Percentiles rank a stretch among this genome's conserved stretches.
Conservation (phyloP, 2,888 invertebrate species). For the Hipparchia sbordonii region DNA sequence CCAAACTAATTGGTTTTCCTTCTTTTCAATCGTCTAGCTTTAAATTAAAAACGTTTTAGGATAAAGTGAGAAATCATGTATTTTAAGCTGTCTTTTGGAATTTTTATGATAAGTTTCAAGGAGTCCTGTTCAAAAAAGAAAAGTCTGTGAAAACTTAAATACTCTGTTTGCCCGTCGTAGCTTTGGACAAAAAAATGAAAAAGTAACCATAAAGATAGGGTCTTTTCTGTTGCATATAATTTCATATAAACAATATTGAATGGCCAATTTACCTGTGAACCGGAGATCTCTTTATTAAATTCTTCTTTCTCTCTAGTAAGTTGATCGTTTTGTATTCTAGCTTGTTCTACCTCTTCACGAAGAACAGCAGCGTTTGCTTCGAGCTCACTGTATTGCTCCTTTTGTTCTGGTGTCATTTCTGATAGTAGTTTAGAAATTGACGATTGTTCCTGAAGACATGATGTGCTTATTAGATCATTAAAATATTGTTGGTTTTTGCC, state of each 20-base stretch:
- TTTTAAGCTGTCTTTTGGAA: too few species aligned
- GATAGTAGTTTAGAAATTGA: slow-evolving; percentile 85
- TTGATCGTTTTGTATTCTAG: slow-evolving; percentile 84
- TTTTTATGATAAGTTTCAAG: too few species aligned
- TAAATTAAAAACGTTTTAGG: not conserved
- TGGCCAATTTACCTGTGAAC: slow-evolving; percentile 76
- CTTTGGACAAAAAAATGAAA: too few species aligned
- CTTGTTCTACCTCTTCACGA: slow-evolving; percentile 80
- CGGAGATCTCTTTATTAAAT: slow-evolving; percentile 86
- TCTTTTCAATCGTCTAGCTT: not conserved
- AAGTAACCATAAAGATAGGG: too few species aligned
- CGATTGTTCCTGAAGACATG: slow-evolving; percentile 79
- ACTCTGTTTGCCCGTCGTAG: too few species aligned
- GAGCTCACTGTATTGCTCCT: slow-evolving; percentile 78
- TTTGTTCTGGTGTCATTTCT: slow-evolving; percentile 85
- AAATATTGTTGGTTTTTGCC: too few species aligned
- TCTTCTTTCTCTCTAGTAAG: slow-evolving; percentile 85
- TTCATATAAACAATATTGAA: not conserved
- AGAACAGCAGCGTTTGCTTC: slow-evolving; percentile 75
- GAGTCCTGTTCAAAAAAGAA: too few species aligned
- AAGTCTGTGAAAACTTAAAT: too few species aligned
- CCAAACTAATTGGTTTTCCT: not conserved
- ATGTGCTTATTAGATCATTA: not conserved
- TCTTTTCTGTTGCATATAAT: too few species aligned
- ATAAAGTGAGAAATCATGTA: too few species aligned